A percentile compares a stretch with the other conserved stretches of the same genome.
These are phyloP conservation scores for Embiotoca jacksoni DNA, from an alignment of 2,113 vertebrate species.

Conservation along the genomic window DNA sequence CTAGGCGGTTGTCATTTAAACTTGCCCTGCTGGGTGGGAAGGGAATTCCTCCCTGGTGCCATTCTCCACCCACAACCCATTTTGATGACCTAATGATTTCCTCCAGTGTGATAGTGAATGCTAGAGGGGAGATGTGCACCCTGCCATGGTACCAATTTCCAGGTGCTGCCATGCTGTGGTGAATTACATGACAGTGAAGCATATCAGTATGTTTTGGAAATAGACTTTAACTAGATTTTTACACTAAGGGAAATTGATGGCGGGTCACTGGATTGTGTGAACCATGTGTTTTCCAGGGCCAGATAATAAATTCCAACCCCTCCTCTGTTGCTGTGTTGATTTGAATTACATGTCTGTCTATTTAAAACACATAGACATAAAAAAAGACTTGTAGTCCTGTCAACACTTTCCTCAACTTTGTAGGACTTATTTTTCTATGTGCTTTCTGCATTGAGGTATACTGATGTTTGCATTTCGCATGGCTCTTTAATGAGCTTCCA, in stretches of 20 bases:
- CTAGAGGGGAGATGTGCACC: conserved; percentile 44
- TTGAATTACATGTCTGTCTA: too few species aligned
- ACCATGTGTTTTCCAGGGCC: conserved; percentile 17
- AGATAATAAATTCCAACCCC: not conserved
- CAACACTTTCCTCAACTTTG: not conserved
- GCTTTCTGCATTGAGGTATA: not conserved
- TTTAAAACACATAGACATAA: too few species aligned
- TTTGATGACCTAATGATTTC: conserved; percentile 44
- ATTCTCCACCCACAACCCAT: conserved; percentile 39
- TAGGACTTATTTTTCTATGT: not conserved
- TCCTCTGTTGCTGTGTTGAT: too few species aligned
- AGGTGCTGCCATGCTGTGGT: conserved; percentile 49
- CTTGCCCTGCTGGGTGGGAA: conserved; percentile 16
- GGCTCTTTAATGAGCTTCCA: conserved; percentile 11
- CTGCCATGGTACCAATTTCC: conserved; percentile 56
- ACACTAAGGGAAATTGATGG: conserved; percentile 28
- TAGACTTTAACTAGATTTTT: conserved; percentile 31
- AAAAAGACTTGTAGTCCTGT: not conserved
- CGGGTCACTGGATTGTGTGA: conserved; percentile 14
- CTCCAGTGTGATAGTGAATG: conserved; percentile 25
- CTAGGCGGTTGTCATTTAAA: conserved; percentile 5
- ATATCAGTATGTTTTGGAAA: conserved; percentile 45
- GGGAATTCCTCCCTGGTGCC: conserved; percentile 17
- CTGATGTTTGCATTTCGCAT: not conserved
- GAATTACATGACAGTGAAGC: conserved; percentile 42